Evolutionary conservation across 2,797 vertebrate genomes (phyloP).

Genomic region (Siniperca obscura): DNA sequence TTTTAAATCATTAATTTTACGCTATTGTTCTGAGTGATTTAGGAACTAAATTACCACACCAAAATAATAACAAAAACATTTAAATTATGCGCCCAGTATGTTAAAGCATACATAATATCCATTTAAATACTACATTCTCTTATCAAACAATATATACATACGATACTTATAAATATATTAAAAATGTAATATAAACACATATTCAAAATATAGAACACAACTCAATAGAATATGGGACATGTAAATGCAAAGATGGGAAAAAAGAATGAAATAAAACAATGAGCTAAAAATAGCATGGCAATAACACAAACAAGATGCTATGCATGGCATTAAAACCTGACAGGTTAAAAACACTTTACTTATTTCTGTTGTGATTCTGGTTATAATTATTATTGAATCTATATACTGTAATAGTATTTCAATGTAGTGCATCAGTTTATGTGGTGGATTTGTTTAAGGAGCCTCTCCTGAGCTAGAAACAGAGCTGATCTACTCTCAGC

Average conservation of each 20-base stretch:
- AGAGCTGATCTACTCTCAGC: constrained; percentile 37
- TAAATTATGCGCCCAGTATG: too few relatives aligned
- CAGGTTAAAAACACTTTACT: background rate
- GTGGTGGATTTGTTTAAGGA: constrained; percentile 7
- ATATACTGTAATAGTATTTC: background rate
- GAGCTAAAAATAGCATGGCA: background rate
- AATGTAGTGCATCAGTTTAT: constrained; percentile 1
- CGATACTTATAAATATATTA: too few relatives aligned
- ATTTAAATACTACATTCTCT: background rate
- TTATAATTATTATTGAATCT: background rate
- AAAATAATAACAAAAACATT: too few relatives aligned
- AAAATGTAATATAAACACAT: background rate
- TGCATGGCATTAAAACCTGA: background rate
- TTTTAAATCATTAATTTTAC: background rate
- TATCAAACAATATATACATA: background rate
- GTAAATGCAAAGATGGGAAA: too few relatives aligned
- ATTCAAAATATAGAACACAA: background rate
- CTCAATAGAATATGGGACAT: background rate
- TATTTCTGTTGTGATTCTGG: background rate
- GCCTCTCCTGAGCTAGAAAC: constrained; percentile 56
- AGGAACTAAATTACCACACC: too few relatives aligned
- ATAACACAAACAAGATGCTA: background rate
- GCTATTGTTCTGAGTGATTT: background rate
- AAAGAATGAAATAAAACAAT: background rate
- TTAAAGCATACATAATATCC: background rate